These are phyloP conservation scores for Nephrotoma appendiculata DNA, from an alignment of 2,888 invertebrate genomes.

Conservation along the genomic window DNA sequence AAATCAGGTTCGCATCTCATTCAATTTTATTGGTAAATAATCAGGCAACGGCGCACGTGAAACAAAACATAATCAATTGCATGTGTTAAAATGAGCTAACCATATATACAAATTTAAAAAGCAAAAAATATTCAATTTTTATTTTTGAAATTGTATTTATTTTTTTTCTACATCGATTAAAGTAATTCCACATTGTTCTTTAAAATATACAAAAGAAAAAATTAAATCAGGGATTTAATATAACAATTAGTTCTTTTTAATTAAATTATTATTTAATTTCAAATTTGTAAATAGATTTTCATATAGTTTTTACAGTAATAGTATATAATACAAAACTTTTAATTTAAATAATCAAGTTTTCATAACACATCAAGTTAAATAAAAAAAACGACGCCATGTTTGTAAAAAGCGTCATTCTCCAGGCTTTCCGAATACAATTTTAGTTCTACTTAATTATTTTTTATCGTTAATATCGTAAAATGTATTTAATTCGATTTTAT, in stretches of 20 bases:
- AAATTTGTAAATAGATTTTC: background rate
- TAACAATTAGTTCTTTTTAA: background rate
- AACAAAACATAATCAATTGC: background rate
- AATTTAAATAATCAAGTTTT: background rate
- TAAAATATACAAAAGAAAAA: background rate
- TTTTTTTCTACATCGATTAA: slow-evolving; percentile 3
- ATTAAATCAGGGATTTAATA: background rate
- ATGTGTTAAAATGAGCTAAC: background rate
- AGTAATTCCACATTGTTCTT: slow-evolving; percentile 3
- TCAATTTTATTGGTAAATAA: background rate
- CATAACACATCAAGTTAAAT: background rate
- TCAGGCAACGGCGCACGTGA: background rate
- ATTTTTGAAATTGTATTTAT: background rate
- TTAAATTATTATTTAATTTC: background rate
- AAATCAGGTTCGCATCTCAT: background rate
- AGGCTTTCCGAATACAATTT: background rate
- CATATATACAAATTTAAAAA: background rate
- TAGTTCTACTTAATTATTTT: background rate
- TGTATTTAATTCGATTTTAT: background rate
- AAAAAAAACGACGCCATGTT: slow-evolving; percentile 10
- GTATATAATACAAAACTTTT: background rate
- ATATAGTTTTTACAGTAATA: background rate
- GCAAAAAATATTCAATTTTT: background rate
- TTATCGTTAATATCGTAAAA: background rate
- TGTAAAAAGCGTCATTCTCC: slow-evolving; percentile 10